Conservation (phyloP, 2,797 vertebrate species). For the Decapterus maruadsi region DNA sequence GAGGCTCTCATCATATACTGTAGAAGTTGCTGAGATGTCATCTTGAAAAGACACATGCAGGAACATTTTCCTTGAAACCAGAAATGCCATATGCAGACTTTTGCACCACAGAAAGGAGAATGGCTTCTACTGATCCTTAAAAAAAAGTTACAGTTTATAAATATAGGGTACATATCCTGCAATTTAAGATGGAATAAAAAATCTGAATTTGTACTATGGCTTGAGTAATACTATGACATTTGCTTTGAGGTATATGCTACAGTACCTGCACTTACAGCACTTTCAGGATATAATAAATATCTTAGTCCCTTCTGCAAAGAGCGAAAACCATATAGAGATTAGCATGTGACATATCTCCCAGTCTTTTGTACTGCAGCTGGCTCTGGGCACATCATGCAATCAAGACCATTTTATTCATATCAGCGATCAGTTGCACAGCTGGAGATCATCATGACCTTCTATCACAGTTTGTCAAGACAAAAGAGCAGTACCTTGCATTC, state of each 20-base stretch:
- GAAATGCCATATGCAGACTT: not conserved
- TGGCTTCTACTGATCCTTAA: not conserved
- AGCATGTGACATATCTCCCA: slow-evolving; percentile 14
- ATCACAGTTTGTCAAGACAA: slow-evolving; percentile 55
- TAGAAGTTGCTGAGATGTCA: too few species aligned
- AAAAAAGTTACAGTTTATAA: not conserved
- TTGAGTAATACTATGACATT: not conserved
- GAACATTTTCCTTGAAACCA: slow-evolving; percentile 14
- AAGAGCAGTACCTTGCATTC: slow-evolving; percentile 37
- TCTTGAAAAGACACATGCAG: too few species aligned
- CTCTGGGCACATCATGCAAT: slow-evolving; percentile 61
- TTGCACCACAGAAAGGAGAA: not conserved
- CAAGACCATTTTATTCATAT: slow-evolving; percentile 65
- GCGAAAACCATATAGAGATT: slow-evolving; percentile 28
- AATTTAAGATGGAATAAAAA: not conserved
- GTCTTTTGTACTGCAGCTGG: slow-evolving; percentile 57
- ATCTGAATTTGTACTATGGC: not conserved
- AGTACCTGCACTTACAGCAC: slow-evolving; percentile 1
- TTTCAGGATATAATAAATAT: slow-evolving; percentile 3
- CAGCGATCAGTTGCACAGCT: slow-evolving; percentile 76
- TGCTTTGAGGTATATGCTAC: not conserved
- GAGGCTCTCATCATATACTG: too few species aligned
- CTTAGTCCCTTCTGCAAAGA: slow-evolving; percentile 5
- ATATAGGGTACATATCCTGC: not conserved
- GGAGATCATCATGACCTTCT: slow-evolving; percentile 57